phyloP scores from a whole-genome alignment of 2,113 vertebrate species.

The Corythornis madagascariensis region DNA sequence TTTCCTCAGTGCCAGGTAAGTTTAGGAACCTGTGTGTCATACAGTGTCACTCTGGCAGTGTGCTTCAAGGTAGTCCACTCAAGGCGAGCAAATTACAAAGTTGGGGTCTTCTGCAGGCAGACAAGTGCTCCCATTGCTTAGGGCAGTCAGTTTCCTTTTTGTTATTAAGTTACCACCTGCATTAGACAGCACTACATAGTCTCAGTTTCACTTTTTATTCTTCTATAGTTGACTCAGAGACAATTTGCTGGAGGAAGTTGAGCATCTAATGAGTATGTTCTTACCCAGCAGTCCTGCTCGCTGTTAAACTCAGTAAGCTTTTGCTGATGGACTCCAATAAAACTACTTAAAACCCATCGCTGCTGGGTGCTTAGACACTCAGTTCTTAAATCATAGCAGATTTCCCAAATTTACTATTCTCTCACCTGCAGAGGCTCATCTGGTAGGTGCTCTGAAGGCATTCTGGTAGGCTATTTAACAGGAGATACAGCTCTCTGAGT shows the following conservation, averaged over 20 bases:
- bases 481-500: background rate
- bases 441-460: background rate
- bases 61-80: background rate
- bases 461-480: background rate
- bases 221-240: constrained; percentile 9
- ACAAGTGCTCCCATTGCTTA: background rate
- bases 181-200: background rate
- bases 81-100: background rate
- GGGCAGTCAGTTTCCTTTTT: background rate
- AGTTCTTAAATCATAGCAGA: background rate
- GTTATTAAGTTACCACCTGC: background rate
- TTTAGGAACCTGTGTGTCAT: background rate
- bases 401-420: background rate
- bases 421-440: background rate
- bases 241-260: constrained; percentile 11
- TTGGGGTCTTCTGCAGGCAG: background rate
- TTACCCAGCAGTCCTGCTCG: background rate
- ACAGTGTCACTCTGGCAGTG: background rate
- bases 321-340: background rate
- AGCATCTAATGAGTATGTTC: background rate
- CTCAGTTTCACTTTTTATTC: constrained; percentile 55
- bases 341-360: background rate
- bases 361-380: background rate
- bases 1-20: background rate
- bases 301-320: background rate